Conservation (phyloP, 2,888 invertebrate species). For the Hetaerina titia region DNA sequence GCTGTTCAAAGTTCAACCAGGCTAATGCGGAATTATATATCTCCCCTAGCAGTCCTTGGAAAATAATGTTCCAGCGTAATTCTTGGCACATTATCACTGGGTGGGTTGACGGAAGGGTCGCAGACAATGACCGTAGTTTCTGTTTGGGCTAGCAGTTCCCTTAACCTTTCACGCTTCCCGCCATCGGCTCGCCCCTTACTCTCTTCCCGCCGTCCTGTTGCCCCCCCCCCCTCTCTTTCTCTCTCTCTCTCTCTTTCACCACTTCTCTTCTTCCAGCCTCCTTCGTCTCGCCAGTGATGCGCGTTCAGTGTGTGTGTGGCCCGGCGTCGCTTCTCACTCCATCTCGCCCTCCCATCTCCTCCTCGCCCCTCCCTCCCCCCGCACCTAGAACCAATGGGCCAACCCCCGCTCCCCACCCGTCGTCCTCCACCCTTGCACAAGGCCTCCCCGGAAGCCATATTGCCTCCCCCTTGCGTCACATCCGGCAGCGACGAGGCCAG, state of each 20-base stretch:
- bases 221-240: slow-evolving; percentile 25
- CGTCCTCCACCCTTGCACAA: background rate
- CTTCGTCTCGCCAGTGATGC: slow-evolving; percentile 5
- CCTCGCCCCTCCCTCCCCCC: background rate
- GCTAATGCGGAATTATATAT: too few species aligned
- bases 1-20: too few species aligned
- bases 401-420: background rate
- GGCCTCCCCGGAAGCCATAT: slow-evolving; percentile 62
- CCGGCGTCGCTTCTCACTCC: background rate
- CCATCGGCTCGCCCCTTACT: background rate
- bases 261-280: background rate
- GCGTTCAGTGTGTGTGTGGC: background rate
- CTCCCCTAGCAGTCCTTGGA: too few species aligned
- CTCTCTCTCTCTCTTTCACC: background rate
- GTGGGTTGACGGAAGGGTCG: too few species aligned
- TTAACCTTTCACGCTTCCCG: background rate
- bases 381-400: background rate
- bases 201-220: background rate
- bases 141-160: too few species aligned
- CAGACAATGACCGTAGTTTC: too few species aligned
- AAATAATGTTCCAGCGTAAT: too few species aligned
- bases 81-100: too few species aligned
- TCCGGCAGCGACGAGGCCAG: background rate
- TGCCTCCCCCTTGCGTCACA: slow-evolving; percentile 60
- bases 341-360: slow-evolving; percentile 23